Conservation (phyloP, 64 coral and sea anemone genomes). For the Acropora yongei region DNA sequence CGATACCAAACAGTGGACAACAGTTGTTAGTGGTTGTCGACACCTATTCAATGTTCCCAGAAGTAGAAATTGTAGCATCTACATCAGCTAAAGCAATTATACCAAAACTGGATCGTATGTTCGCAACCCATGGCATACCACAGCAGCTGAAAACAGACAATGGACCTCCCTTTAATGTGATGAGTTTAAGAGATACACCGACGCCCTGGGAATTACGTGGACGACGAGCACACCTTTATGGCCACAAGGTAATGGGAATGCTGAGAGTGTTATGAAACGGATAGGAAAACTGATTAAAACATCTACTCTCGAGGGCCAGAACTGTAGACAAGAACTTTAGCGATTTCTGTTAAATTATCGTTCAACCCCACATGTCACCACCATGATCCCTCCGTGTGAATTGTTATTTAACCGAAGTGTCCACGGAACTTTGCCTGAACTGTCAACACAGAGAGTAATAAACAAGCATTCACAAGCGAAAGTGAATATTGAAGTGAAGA, state of each 20-base stretch:
- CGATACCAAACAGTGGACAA: constrained; percentile 13
- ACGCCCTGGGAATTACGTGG: constrained; percentile 10
- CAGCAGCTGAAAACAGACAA: not conserved
- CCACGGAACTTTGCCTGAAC: too few relatives aligned
- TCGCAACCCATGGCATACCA: constrained; percentile 9
- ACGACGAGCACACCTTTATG: constrained; percentile 6
- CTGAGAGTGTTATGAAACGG: not conserved
- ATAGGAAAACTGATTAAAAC: constrained; percentile 3
- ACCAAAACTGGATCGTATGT: not conserved
- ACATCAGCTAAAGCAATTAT: constrained; percentile 8
- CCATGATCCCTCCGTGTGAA: constrained; percentile 17
- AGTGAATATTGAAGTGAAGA: too few relatives aligned
- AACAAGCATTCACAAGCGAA: too few relatives aligned
- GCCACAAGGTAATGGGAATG: constrained; percentile 19
- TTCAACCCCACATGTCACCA: constrained; percentile 18
- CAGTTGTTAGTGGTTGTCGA: constrained; percentile 19
- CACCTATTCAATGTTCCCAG: constrained; percentile 15
- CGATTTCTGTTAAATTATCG: constrained; percentile 22
- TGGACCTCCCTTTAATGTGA: constrained; percentile 31
- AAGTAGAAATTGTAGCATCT: constrained; percentile 2
- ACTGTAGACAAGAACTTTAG: constrained; percentile 34
- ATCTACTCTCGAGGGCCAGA: not conserved
- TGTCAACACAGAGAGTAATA: too few relatives aligned
- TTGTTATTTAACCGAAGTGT: too few relatives aligned
- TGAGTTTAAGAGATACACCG: not conserved